These are phyloP conservation scores for Archilochus colubris DNA, from an alignment of 2,113 vertebrate genomes.

Conservation along the genomic window DNA sequence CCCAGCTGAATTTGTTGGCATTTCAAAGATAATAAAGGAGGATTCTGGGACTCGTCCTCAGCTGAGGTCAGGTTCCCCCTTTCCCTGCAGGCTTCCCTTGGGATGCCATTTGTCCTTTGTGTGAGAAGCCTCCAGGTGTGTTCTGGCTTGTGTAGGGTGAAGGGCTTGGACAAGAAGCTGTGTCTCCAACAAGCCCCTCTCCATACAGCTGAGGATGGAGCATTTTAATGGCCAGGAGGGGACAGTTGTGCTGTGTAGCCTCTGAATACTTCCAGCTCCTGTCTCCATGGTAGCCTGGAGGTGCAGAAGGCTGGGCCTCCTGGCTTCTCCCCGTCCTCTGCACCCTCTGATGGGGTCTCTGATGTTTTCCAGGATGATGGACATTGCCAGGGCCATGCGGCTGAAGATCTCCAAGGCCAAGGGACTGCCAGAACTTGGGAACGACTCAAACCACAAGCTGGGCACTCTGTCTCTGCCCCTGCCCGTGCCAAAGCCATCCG, in stretches of 20 bases:
- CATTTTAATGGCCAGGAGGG: neutral
- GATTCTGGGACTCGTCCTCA: neutral
- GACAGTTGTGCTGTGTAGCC: neutral
- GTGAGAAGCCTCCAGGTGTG: neutral
- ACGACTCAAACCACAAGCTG: slow-evolving; percentile 76
- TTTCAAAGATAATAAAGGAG: neutral
- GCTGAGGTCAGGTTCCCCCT: neutral
- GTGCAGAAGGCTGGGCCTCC: neutral
- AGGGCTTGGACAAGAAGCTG: neutral
- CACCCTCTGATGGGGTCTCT: neutral
- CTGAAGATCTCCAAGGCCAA: slow-evolving; percentile 79
- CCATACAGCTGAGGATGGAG: neutral
- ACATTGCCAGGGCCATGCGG: slow-evolving; percentile 90
- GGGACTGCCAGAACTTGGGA: neutral
- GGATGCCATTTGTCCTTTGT: neutral
- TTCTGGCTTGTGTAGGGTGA: neutral
- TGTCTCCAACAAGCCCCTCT: neutral
- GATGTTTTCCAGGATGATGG: slow-evolving; percentile 74
- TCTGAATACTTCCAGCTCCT: neutral
- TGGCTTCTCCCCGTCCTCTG: neutral
- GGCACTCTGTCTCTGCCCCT: slow-evolving; percentile 85
- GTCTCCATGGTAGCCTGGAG: neutral
- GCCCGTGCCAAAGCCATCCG: slow-evolving; percentile 68
- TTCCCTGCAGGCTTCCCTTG: neutral
- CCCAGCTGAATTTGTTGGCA: neutral